Percentiles rank a stretch among this genome's conserved stretches.
These are phyloP conservation scores for Yponomeuta sedellus DNA, from an alignment of 2,888 invertebrate species.

Conservation along the genomic window DNA sequence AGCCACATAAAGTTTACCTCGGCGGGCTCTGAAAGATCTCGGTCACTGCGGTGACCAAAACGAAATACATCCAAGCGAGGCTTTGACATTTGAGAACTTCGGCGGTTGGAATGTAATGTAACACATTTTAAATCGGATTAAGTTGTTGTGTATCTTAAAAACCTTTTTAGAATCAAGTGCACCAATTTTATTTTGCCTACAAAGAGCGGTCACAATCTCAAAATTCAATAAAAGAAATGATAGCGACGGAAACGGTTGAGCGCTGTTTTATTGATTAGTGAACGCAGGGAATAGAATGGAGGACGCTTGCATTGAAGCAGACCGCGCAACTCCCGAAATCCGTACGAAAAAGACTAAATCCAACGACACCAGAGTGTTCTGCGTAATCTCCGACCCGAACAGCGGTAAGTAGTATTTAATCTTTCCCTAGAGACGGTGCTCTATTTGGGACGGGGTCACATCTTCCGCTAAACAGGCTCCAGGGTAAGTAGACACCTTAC, in stretches of 20 bases:
- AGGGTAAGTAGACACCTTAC: constrained; percentile 30
- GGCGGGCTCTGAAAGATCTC: neutral
- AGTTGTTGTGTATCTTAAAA: neutral
- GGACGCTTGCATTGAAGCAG: neutral
- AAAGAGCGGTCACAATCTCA: no score
- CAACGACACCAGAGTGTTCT: constrained; percentile 1
- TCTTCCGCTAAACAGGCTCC: constrained; percentile 47
- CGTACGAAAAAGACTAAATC: neutral
- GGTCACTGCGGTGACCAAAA: constrained; percentile 1
- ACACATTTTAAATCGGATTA: constrained; percentile 26
- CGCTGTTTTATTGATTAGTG: neutral
- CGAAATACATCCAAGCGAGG: neutral
- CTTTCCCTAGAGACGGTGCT: constrained; percentile 31
- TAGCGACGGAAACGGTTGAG: neutral
- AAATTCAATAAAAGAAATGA: neutral
- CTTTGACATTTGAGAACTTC: constrained; percentile 23
- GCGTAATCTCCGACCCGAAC: constrained; percentile 11
- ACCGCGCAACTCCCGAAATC: neutral
- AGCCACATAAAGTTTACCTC: constrained; percentile 15
- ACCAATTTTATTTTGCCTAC: no score
- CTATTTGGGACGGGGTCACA: constrained; percentile 34
- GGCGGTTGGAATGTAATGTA: constrained; percentile 18
- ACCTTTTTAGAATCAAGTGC: neutral
- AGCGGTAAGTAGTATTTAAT: neutral
- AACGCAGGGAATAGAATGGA: neutral